Base-by-base conservation (phyloP, 2,888 invertebrate genomes). In the Bhutanitis thaidina region DNA sequence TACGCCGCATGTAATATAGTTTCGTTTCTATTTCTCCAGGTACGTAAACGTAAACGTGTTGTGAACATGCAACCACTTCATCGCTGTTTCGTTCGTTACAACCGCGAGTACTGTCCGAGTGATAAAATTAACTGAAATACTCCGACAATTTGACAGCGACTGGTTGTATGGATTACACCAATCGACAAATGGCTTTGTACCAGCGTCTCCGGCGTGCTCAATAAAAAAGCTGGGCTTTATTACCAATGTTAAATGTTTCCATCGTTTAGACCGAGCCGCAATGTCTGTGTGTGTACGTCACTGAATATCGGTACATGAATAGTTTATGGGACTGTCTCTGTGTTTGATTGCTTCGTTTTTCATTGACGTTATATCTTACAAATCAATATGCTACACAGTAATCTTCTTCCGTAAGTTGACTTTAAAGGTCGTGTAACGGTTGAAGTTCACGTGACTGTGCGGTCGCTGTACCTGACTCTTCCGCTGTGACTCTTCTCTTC, bases 51-150 rank as follows among this genome's bases (percentile, higher is more conserved):
- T 12, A 5, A n/a, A n/a, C n/a, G 13, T 16, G 29, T 35, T n/a
- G n/a, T n/a, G n/a, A 9, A 32, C 1, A 13, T 5, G 7, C 1
- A 5, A 12, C 34, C 3, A 12, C 20, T 10, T n/a, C 34, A 27
- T 25, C 40, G 12, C 7, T 12, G 25, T 7, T 7, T 40, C 47
- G 7, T 13, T 47, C 34, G 14, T 29, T 27, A 41, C 29, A 35
- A 1, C 15, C 35, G 48, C 41, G 27, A 48, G 48, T 48, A 32
- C 29, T 15, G 9, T 35, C 14, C 43, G 9, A 27, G 37, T 43
- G 3, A 43, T 49, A 49, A 49, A 43, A 49, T 43, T 36, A 40
- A 48, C n/a, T 48, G 15, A 48, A 48, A 35, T 29, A 48, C 35
- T 27, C 15, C 27, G 15, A 30, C 40, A 14, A 43, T 36, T 37